Base-by-base conservation (phyloP, 2,113 vertebrate genomes). In the Synodontis membranacea region DNA sequence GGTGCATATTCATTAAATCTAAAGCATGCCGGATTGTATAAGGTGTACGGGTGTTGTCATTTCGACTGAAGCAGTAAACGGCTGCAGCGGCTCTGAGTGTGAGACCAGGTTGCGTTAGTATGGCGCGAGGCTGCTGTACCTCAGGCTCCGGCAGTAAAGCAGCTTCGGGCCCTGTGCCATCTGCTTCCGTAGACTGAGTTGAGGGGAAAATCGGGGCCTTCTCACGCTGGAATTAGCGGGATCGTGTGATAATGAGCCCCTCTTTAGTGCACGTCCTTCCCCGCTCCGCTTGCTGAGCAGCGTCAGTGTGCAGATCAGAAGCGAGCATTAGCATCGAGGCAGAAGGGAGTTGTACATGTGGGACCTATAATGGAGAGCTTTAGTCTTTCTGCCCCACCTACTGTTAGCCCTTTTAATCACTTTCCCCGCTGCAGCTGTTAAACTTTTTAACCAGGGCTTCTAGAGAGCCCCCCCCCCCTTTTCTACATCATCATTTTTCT, bases 121-220 rank as follows among this genome's bases (percentile, higher is more conserved):
- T 70, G 46, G 44, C 28, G 17, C 21, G 82, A 70, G 34, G 54
- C 5, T 74, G 50, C 90, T 56, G 50, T 60, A 89, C 91, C 91
- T 92, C 91, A 91, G 87, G 90, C 85, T 91, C 86, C 90, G 92
- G 90, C 83, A 86, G 87, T 93, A 92, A 94, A n/a, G 92, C 92
- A 89, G 93, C 92, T 94, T 93, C 93, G 89, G 88, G 78, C 82
- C 87, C 14, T 90, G 92, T 84, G 91, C 94, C 94, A 94, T 95
- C 94, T 94, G 93, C 89, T 94, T 91, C 58, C 66, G 86, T 91
- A 88, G 88, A 90, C 91, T 91, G 90, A 90, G 89, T 91, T 76
- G 28, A 90, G 91, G 87, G 84, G 84, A 86, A 87, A 86, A 76
- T 88, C 54, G 82, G 62, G 52, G 44, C 62, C 56, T 82, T 85